Percentiles rank a stretch among this genome's conserved stretches.
Evolutionary conservation across 2,888 invertebrate species (phyloP).

Genomic region (Ptychoptera albimana): DNA sequence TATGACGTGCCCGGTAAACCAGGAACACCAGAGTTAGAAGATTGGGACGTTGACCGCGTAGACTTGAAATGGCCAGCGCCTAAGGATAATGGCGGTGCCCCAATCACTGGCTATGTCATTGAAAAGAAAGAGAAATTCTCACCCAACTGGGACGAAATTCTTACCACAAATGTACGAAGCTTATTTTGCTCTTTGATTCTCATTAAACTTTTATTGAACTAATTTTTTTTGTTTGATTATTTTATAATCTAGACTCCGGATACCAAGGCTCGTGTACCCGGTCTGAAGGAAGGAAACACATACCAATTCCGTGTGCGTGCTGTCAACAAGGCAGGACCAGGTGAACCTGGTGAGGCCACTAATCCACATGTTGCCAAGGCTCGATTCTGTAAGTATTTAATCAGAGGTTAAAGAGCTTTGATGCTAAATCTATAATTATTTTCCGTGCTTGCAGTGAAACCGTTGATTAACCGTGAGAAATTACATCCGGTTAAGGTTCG

Average conservation of each 20-base stretch:
- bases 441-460: slow-evolving; percentile 53
- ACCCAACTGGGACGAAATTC: slow-evolving; percentile 74
- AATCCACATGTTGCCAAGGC: slow-evolving; percentile 78
- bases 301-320: slow-evolving; percentile 94
- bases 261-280: slow-evolving; percentile 68
- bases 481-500: slow-evolving; percentile 75
- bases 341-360: slow-evolving; percentile 80
- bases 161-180: slow-evolving; percentile 46
- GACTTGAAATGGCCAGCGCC: slow-evolving; percentile 90
- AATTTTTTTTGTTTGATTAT: neutral
- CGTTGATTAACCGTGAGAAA: slow-evolving; percentile 88
- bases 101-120: slow-evolving; percentile 91
- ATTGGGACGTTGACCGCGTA: slow-evolving; percentile 81
- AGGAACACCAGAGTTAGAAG: slow-evolving; percentile 67
- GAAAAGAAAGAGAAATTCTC: slow-evolving; percentile 80
- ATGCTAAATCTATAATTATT: neutral
- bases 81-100: slow-evolving; percentile 89
- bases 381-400: slow-evolving; percentile 50
- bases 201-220: no score
- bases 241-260: slow-evolving; percentile 42
- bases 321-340: slow-evolving; percentile 86
- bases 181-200: no score
- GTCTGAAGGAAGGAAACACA: slow-evolving; percentile 75
- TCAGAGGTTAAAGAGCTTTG: no score
- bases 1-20: slow-evolving; percentile 81